phyloP scores from a whole-genome alignment of 2,888 invertebrate genomes.

The Abscondita cerata region DNA sequence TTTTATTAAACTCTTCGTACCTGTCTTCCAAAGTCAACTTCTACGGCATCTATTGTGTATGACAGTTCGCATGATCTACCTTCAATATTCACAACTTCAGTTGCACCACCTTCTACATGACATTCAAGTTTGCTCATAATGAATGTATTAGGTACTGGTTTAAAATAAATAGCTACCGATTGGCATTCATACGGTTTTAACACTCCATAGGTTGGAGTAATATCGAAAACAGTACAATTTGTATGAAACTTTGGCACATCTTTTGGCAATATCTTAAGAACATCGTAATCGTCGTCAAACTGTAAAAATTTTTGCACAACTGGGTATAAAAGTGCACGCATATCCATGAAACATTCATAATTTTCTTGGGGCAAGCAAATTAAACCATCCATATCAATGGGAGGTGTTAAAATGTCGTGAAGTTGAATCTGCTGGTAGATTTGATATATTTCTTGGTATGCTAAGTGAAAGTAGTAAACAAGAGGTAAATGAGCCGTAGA shows the following conservation, averaged over 20 bases:
- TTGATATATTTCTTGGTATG: slow-evolving; percentile 16
- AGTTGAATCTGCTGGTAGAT: slow-evolving; percentile 25
- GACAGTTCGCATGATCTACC: slow-evolving; percentile 63
- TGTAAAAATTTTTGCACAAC: slow-evolving; percentile 25
- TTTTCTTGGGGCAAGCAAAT: slow-evolving; percentile 24
- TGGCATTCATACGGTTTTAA: slow-evolving; percentile 63
- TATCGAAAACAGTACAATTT: slow-evolving; percentile 13
- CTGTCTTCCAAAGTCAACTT: slow-evolving; percentile 57
- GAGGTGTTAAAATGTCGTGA: slow-evolving; percentile 14
- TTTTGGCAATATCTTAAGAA: slow-evolving; percentile 46
- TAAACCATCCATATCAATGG: slow-evolving; percentile 15
- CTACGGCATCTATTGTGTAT: slow-evolving; percentile 59
- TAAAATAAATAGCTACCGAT: slow-evolving; percentile 61
- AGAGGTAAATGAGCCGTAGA: slow-evolving; percentile 11
- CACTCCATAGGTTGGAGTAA: slow-evolving; percentile 61
- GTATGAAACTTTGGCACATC: too few species aligned
- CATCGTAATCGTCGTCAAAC: slow-evolving; percentile 18
- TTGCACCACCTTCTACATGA: slow-evolving; percentile 65
- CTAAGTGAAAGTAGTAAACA: slow-evolving; percentile 25
- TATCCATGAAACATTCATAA: slow-evolving; percentile 28
- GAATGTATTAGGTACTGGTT: slow-evolving; percentile 58
- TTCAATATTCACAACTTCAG: slow-evolving; percentile 60
- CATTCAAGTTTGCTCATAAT: slow-evolving; percentile 62
- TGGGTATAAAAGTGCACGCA: slow-evolving; percentile 33
- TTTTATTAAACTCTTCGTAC: slow-evolving; percentile 40